A percentile compares a stretch with the other conserved stretches of the same genome.
Evolutionary conservation across 2,797 vertebrate species (phyloP).

Genomic region (Sibirionetta formosa): DNA sequence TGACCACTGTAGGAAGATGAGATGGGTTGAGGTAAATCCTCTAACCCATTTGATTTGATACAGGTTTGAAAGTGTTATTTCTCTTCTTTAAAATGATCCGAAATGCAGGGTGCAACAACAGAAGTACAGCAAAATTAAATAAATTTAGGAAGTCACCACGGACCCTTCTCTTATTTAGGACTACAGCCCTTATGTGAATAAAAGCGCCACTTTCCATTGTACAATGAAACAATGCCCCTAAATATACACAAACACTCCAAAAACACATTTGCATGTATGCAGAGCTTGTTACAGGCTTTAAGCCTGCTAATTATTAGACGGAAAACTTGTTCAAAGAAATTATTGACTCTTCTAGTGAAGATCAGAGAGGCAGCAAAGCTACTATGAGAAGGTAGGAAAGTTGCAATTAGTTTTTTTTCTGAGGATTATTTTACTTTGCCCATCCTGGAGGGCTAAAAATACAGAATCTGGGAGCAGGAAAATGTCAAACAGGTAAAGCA

Average conservation of each 20-base stretch:
- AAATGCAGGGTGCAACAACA: not conserved
- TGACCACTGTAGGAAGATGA: not conserved
- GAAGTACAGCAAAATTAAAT: not conserved
- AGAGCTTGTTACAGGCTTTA: conserved; percentile 26
- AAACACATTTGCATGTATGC: conserved; percentile 14
- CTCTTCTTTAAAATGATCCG: not conserved
- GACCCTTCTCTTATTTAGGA: not conserved
- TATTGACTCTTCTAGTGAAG: not conserved
- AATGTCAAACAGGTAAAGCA: not conserved
- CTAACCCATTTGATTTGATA: not conserved
- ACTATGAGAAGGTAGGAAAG: not conserved
- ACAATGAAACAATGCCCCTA: conserved; percentile 11
- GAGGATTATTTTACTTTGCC: not conserved
- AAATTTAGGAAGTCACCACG: not conserved
- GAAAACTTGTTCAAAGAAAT: conserved; percentile 56
- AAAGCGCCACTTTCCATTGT: conserved; percentile 17
- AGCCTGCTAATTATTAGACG: not conserved
- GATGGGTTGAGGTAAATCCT: not conserved
- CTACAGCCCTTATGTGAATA: not conserved
- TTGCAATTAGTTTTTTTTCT: not conserved
- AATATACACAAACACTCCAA: conserved; percentile 9
- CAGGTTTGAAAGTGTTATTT: not conserved
- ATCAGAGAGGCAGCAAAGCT: not conserved
- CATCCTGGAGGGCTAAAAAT: not conserved
- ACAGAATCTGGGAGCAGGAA: not conserved